These are phyloP conservation scores for Cantharis rufa DNA, from an alignment of 2,888 invertebrate genomes.

Conservation along the genomic window DNA sequence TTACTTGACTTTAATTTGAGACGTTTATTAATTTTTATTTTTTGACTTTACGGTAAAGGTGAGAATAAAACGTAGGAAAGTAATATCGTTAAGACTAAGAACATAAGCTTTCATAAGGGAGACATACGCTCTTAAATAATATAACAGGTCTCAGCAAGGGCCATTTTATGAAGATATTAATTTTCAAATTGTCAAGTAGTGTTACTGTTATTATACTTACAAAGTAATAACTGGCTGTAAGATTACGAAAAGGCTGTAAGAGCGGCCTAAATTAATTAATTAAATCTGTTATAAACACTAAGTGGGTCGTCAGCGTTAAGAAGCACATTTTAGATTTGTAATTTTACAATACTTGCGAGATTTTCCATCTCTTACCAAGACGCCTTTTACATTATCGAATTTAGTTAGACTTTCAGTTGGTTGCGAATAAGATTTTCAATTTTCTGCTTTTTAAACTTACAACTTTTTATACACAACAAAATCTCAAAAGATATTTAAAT, in stretches of 20 bases:
- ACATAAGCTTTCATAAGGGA: slow-evolving; percentile 54
- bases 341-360: slow-evolving; percentile 33
- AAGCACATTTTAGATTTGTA: slow-evolving; percentile 40
- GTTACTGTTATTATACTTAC: slow-evolving; percentile 56
- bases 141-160: slow-evolving; percentile 50
- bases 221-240: slow-evolving; percentile 56
- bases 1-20: neutral
- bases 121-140: slow-evolving; percentile 49
- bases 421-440: neutral
- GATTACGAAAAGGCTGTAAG: slow-evolving; percentile 54
- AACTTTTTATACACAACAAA: neutral
- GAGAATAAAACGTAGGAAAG: neutral
- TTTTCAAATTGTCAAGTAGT: slow-evolving; percentile 56
- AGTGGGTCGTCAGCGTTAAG: slow-evolving; percentile 44
- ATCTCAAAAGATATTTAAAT: neutral
- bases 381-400: slow-evolving; percentile 13
- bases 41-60: neutral
- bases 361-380: slow-evolving; percentile 9
- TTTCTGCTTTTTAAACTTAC: slow-evolving; percentile 2
- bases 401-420: slow-evolving; percentile 3
- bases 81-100: slow-evolving; percentile 39
- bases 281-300: slow-evolving; percentile 57
- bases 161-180: slow-evolving; percentile 58
- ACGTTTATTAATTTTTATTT: slow-evolving; percentile 1
- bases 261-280: slow-evolving; percentile 57